These are phyloP conservation scores for Cathartes aura DNA, from an alignment of 2,113 vertebrate species.

Conservation along the genomic window DNA sequence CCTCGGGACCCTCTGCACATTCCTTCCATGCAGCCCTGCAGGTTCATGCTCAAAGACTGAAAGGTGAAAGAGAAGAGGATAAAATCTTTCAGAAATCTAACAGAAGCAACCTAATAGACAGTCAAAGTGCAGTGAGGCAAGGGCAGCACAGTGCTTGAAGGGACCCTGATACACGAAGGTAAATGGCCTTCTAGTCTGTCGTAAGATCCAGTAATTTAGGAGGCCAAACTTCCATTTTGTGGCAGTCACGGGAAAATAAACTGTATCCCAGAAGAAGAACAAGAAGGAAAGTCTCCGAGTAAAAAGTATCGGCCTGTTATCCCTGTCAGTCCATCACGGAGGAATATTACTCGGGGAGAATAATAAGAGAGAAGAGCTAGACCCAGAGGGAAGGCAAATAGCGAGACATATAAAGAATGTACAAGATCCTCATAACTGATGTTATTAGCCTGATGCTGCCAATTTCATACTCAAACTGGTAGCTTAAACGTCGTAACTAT, in stretches of 20 bases:
- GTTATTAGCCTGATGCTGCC: neutral
- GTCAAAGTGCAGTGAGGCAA: neutral
- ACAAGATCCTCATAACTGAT: neutral
- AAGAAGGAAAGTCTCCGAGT: neutral
- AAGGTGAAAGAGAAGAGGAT: slow-evolving; percentile 41
- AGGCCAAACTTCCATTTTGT: slow-evolving; percentile 27
- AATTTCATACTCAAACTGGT: neutral
- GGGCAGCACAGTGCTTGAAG: slow-evolving; percentile 13
- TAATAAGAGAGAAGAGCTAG: neutral
- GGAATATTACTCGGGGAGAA: neutral
- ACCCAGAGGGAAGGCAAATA: neutral
- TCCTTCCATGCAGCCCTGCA: neutral
- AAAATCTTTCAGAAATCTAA: slow-evolving; percentile 53
- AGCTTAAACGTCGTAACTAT: neutral
- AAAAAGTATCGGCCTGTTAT: neutral
- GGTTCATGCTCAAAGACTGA: slow-evolving; percentile 49
- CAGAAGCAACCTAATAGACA: slow-evolving; percentile 45
- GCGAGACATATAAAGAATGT: neutral
- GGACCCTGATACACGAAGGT: neutral
- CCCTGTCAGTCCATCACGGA: neutral
- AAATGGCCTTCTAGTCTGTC: neutral
- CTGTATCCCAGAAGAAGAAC: neutral
- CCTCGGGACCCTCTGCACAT: neutral
- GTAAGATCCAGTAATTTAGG: slow-evolving; percentile 25
- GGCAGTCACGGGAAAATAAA: slow-evolving; percentile 6